phyloP scores from a whole-genome alignment of 2,888 invertebrate genomes.

The Drosophila peninsularis region DNA sequence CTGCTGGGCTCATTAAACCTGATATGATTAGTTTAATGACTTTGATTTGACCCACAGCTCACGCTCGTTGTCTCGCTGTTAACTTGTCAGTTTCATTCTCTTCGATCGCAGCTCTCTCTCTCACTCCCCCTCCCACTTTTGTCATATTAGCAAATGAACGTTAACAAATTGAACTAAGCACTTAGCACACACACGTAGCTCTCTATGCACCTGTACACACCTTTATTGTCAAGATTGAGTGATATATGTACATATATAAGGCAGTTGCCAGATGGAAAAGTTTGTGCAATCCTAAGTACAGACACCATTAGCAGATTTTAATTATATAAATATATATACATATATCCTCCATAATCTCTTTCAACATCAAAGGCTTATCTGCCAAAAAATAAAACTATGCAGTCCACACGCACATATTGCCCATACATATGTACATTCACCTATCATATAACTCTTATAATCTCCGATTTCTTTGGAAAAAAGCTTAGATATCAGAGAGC shows the following conservation, averaged over 20 bases:
- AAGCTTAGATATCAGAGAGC: neutral
- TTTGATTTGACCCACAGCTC: constrained; percentile 32
- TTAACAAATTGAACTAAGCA: constrained; percentile 12
- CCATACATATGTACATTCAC: too few species aligned
- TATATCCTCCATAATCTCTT: too few species aligned
- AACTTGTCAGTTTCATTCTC: neutral
- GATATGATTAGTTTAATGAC: constrained; percentile 21
- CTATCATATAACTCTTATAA: neutral
- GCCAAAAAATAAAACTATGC: too few species aligned
- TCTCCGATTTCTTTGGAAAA: neutral
- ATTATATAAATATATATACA: neutral
- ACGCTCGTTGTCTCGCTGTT: neutral
- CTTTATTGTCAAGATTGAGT: neutral
- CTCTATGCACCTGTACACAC: constrained; percentile 1
- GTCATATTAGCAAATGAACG: constrained; percentile 21
- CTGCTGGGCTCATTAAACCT: neutral
- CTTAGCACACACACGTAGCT: neutral
- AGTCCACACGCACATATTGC: too few species aligned
- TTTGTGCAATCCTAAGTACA: constrained; percentile 2
- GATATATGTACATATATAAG: neutral
- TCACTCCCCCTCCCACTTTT: constrained; percentile 3
- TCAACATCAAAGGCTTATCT: neutral
- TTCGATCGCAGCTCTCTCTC: constrained; percentile 7
- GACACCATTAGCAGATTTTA: neutral
- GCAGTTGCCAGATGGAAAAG: constrained; percentile 6